phyloP scores from a whole-genome alignment of 2,888 invertebrate species.

The Agrotis segetum region DNA sequence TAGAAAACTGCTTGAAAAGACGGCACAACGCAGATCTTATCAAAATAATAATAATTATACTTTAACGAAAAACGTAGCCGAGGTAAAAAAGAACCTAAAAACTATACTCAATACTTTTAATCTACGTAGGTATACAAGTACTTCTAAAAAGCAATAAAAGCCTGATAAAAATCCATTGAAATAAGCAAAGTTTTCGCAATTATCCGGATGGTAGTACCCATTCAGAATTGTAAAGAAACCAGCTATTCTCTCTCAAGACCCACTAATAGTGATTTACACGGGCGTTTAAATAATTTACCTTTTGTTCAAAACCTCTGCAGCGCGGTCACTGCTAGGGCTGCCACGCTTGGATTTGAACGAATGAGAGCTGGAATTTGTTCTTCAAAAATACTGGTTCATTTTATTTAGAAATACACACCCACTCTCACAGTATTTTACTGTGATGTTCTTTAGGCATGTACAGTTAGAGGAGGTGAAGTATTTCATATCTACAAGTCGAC shows the following conservation, averaged over 20 bases:
- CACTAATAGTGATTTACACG: slow-evolving; percentile 59
- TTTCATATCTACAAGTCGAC: too few relatives aligned
- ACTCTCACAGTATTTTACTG: neutral
- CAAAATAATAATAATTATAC: too few relatives aligned
- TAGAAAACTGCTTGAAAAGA: neutral
- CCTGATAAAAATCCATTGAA: neutral
- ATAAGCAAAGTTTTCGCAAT: slow-evolving; percentile 23
- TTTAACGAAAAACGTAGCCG: too few relatives aligned
- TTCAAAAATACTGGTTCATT: neutral
- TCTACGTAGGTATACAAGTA: neutral
- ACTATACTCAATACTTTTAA: neutral
- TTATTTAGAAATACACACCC: neutral
- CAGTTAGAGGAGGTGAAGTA: too few relatives aligned
- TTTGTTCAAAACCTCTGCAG: slow-evolving; percentile 57
- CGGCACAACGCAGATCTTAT: too few relatives aligned
- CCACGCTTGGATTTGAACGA: neutral
- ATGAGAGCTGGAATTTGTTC: neutral
- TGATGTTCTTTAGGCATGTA: too few relatives aligned
- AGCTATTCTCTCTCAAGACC: slow-evolving; percentile 44
- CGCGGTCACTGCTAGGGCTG: slow-evolving; percentile 35
- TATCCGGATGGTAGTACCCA: slow-evolving; percentile 17
- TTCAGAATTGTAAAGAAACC: slow-evolving; percentile 50
- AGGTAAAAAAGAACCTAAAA: too few relatives aligned
- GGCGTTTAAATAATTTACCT: slow-evolving; percentile 57
- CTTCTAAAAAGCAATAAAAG: neutral